Evolutionary conservation across 1,140 invertebrate species (phyloP), one percentile per base, ranked within the genome.

Genomic region (Homalodisca vitripennis): DNA sequence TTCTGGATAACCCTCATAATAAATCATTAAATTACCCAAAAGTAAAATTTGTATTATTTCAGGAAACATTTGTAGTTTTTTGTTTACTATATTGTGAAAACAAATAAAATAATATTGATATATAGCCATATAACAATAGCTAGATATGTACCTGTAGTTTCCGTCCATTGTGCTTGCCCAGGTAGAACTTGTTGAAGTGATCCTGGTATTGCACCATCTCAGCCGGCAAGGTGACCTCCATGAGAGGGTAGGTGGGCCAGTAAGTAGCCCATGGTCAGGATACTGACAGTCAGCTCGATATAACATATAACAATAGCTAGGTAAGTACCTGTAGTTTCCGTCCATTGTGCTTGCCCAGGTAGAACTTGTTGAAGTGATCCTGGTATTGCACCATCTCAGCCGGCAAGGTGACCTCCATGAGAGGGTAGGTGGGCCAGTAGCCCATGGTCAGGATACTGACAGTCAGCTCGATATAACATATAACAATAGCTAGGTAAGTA

Each of bases 261-360:
- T n/a, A n/a, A n/a, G n/a, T 98, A 97, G 14, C 97, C 97, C 94
- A 97, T 97, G 29, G 97, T 99, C 57, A 99, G 82, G 78, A 99
- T 95, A 81, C 92, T 95, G 32, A 99, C 97, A 29, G 91, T 96
- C 78, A 99, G 86, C 79, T 99, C 95, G 64, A 96, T 88, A 41
- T 82, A 85, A 6, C n/a, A n/a, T n/a, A n/a, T n/a, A n/a, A n/a
- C n/a, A n/a, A n/a, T n/a, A n/a, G n/a, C n/a, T n/a, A n/a, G n/a
- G n/a, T n/a, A n/a, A n/a, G 48, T 20, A 51, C 48, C 48, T 51
- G 66, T 32, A 99, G 85, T 82, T 98, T 98, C 62, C 97, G 86
- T 41, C 97, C 97, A 74, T 93, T 97, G 82, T 99, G 97, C 83
- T 99, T 99, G 65, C 90, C 90, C 55, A 98, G 82, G 82, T 99